Evolutionary conservation across 1,140 invertebrate genomes (phyloP), one percentile per base, ranked within the genome.

Genomic region (Ooceraea biroi): DNA sequence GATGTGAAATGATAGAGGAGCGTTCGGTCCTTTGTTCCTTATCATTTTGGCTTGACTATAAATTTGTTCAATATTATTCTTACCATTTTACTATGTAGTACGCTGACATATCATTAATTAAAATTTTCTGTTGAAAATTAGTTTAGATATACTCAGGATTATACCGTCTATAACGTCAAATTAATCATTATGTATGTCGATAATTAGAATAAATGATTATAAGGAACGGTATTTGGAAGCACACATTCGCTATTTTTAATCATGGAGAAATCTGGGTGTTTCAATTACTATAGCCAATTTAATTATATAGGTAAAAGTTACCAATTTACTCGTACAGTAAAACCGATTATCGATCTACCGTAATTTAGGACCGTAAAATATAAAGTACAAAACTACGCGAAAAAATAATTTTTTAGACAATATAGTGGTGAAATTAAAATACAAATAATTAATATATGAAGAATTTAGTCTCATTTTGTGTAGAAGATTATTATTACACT

Each of bases 291-390:
- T 19, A 68, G 17, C 0, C 17, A 58, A 58, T 44, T 69, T 58
- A 22, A 57, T 55, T 8, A n/a, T 30, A 50, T 30, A 22, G 22
- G 25, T 58, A 78, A 69, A 57, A 78, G 25, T 80, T 27, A 30
- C 17, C 25, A 30, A 44, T 58, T 57, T 44, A 57, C n/a, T n/a
- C n/a, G n/a, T 19, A 57, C 7, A 44, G 10, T 14, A 3, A 48
- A 61, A 48, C 4, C 30, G 30, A 19, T 48, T 25, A 14, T 52
- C 12, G 30, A 30, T 4, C 22, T 73, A 3, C 25, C 8, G 3
- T 71, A 12, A 22, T 25, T 36, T 36, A 36, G 36, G n/a, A 36
- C 36, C 36, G 7, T 7, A 36, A 36, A 36, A 7, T 36, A n/a
- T n/a, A n/a, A n/a, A n/a, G n/a, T n/a, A n/a, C n/a, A n/a, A n/a